Evolutionary conservation across 2,888 invertebrate genomes (phyloP).

Genomic region (Noctua comes): DNA sequence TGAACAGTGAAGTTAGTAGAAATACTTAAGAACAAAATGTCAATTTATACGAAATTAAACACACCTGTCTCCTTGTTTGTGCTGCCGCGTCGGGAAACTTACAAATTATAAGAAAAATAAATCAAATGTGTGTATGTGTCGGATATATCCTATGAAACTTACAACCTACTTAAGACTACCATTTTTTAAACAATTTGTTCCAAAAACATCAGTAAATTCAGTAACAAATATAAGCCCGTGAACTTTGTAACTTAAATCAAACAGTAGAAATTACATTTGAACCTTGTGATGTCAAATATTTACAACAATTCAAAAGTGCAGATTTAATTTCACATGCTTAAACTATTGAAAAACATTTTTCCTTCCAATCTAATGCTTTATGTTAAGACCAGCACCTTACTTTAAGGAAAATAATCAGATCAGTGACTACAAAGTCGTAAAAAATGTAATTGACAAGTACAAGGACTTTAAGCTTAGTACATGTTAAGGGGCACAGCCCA

Average conservation of each 20-base stretch:
- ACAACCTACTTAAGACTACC: slow-evolving; percentile 72
- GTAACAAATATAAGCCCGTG: slow-evolving; percentile 79
- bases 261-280: slow-evolving; percentile 69
- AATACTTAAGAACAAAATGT: slow-evolving; percentile 78
- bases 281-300: slow-evolving; percentile 85
- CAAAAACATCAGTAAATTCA: slow-evolving; percentile 81
- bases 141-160: slow-evolving; percentile 75
- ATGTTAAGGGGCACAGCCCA: slow-evolving; percentile 47
- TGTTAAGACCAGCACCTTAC: slow-evolving; percentile 73
- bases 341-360: slow-evolving; percentile 53
- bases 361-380: slow-evolving; percentile 60
- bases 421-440: slow-evolving; percentile 62
- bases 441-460: slow-evolving; percentile 68
- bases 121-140: slow-evolving; percentile 72
- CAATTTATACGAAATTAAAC: slow-evolving; percentile 82
- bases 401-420: slow-evolving; percentile 72
- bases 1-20: slow-evolving; percentile 82
- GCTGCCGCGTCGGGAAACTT: slow-evolving; percentile 67
- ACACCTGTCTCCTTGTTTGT: slow-evolving; percentile 70
- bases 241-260: slow-evolving; percentile 69
- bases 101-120: slow-evolving; percentile 69
- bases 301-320: slow-evolving; percentile 78
- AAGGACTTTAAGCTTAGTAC: slow-evolving; percentile 50
- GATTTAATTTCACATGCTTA: slow-evolving; percentile 63
- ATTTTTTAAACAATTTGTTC: slow-evolving; percentile 81